A percentile compares a stretch with the other conserved stretches of the same genome.
These are phyloP conservation scores for Hemichromis elongatus DNA, from an alignment of 2,113 vertebrate species.

Conservation along the genomic window DNA sequence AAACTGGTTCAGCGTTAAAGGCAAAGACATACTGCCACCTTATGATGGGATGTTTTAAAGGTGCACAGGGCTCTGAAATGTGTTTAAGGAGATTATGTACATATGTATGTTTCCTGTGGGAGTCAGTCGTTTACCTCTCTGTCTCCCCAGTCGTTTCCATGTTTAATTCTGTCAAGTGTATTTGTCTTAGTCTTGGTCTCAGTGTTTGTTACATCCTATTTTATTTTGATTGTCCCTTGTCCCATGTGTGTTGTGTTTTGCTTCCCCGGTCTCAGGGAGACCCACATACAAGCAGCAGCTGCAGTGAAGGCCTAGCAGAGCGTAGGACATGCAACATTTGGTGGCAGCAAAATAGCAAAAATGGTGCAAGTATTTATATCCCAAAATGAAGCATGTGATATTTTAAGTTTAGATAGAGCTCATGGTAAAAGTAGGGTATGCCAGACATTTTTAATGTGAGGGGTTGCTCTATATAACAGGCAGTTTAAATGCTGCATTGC, in stretches of 20 bases:
- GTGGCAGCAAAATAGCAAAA: background rate
- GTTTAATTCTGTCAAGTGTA: background rate
- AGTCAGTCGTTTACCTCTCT: background rate
- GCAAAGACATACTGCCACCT: rapidly evolving
- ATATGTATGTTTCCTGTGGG: background rate
- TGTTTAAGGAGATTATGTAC: rapidly evolving
- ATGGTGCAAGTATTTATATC: background rate
- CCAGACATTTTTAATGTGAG: background rate
- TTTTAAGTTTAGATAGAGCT: background rate
- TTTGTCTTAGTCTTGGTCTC: background rate
- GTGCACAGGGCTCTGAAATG: background rate
- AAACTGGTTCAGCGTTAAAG: background rate
- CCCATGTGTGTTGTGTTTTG: rapidly evolving
- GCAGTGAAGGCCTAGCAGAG: background rate
- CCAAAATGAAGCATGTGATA: rapidly evolving
- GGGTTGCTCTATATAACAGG: no score
- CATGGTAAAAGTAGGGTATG: background rate
- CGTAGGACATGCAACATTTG: rapidly evolving
- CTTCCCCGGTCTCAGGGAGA: rapidly evolving
- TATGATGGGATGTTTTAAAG: background rate
- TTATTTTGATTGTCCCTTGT: background rate
- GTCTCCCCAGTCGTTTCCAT: background rate
- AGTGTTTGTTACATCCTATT: background rate
- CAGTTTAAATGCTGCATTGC: background rate
- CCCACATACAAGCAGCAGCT: background rate